phyloP scores from a whole-genome alignment of 2,113 vertebrate genomes.

The Guaruba guarouba region DNA sequence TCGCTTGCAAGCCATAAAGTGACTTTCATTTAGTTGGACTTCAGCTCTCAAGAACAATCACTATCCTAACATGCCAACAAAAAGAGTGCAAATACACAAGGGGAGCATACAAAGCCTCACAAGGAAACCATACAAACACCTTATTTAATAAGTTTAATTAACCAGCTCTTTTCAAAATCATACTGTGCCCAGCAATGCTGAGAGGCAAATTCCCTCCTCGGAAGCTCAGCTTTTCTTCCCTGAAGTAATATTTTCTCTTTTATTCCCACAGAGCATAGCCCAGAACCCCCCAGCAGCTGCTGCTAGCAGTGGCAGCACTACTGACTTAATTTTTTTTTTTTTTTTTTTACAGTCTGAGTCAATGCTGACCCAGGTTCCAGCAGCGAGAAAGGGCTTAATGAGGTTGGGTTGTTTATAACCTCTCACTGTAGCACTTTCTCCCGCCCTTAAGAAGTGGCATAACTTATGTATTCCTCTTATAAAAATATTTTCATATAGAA shows the following conservation, averaged over 20 bases:
- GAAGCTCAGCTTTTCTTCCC: background rate
- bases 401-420: background rate
- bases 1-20: background rate
- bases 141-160: constrained; percentile 54
- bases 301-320: background rate
- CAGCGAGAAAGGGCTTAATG: background rate
- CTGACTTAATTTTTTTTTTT: background rate
- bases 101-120: background rate
- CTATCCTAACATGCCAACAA: constrained; percentile 2
- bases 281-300: background rate
- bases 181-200: background rate
- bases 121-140: constrained; percentile 22
- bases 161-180: background rate
- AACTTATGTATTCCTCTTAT: background rate
- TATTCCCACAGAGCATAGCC: background rate
- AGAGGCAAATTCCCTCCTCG: background rate
- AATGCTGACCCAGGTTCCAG: background rate
- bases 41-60: constrained; percentile 20
- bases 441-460: accelerated
- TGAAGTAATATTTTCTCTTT: background rate
- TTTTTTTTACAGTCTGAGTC: background rate
- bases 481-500: background rate
- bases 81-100: constrained; percentile 38
- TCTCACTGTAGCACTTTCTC: background rate
- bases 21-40: constrained; percentile 27